A percentile compares a stretch with the other conserved stretches of the same genome.
Evolutionary conservation across 2,888 invertebrate species (phyloP).

Genomic region (Hirtodrosophila trivittata): DNA sequence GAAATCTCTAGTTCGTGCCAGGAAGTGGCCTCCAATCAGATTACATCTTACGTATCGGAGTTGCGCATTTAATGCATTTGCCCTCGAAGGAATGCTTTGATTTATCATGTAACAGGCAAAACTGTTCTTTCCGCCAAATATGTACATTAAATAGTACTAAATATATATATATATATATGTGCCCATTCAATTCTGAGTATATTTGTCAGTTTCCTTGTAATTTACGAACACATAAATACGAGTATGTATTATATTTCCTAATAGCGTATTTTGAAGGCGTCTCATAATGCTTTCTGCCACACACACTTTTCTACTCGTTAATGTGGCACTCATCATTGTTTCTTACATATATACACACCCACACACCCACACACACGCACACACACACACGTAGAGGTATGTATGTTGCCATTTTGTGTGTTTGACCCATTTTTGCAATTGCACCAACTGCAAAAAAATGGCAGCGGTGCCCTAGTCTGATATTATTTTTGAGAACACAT

Average conservation of each 20-base stretch:
- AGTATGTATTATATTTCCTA: slow-evolving; percentile 29
- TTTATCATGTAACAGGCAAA: no score
- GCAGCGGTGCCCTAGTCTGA: slow-evolving; percentile 21
- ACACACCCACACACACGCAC: slow-evolving; percentile 1
- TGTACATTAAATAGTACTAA: no score
- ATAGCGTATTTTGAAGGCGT: slow-evolving; percentile 42
- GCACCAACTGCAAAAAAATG: slow-evolving; percentile 23
- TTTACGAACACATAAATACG: slow-evolving; percentile 23
- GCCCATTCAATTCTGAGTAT: no score
- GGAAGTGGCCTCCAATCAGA: no score
- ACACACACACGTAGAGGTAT: slow-evolving; percentile 7
- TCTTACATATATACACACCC: slow-evolving; percentile 8
- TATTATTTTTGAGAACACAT: slow-evolving; percentile 20
- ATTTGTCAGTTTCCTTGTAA: neutral
- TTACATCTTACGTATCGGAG: no score
- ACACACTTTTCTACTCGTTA: slow-evolving; percentile 28
- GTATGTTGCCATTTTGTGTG: slow-evolving; percentile 41
- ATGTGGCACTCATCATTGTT: slow-evolving; percentile 50
- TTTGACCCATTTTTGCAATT: slow-evolving; percentile 57
- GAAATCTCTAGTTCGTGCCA: no score
- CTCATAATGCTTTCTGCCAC: slow-evolving; percentile 27
- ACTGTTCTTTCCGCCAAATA: no score
- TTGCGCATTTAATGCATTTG: no score
- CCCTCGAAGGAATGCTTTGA: no score
- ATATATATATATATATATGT: no score